Evolutionary conservation across 1,140 invertebrate genomes (phyloP).

Genomic region (Drosophila arizonae): DNA sequence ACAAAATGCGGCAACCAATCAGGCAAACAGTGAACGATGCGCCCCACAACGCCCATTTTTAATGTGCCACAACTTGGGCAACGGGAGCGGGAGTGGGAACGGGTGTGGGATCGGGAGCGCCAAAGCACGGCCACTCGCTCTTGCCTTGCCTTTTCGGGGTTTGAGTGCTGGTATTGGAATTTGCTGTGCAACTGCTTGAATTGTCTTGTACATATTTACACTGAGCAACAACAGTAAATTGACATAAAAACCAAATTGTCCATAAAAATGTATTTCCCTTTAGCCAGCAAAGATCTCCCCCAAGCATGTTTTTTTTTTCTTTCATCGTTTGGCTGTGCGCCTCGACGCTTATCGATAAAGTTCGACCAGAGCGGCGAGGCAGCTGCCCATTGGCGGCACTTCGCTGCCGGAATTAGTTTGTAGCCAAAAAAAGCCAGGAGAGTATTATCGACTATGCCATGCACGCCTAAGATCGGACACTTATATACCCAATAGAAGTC

Average conservation of each 20-base stretch:
- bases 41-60: slow-evolving; percentile 74
- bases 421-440: not conserved
- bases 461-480: too few species aligned
- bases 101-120: not conserved
- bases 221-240: slow-evolving; percentile 78
- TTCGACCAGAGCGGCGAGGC: slow-evolving; percentile 40
- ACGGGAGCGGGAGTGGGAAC: not conserved
- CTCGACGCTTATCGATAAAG: slow-evolving; percentile 76
- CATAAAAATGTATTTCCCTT: slow-evolving; percentile 81
- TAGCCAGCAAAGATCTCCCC: slow-evolving; percentile 64
- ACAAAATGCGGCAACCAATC: slow-evolving; percentile 65
- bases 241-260: slow-evolving; percentile 82
- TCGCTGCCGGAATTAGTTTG: slow-evolving; percentile 70
- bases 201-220: slow-evolving; percentile 75
- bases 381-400: slow-evolving; percentile 40
- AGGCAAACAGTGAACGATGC: slow-evolving; percentile 52
- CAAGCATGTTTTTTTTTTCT: slow-evolving; percentile 33
- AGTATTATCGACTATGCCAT: not conserved
- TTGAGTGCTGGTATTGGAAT: slow-evolving; percentile 41
- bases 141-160: not conserved
- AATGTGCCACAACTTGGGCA: slow-evolving; percentile 57
- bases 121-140: not conserved
- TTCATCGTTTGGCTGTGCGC: slow-evolving; percentile 5
- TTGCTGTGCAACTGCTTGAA: slow-evolving; percentile 69
- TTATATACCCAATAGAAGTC: too few species aligned